A percentile compares a stretch with the other conserved stretches of the same genome.
These are phyloP conservation scores for Callitettix versicolor DNA, from an alignment of 1,140 invertebrate species.

Conservation along the genomic window DNA sequence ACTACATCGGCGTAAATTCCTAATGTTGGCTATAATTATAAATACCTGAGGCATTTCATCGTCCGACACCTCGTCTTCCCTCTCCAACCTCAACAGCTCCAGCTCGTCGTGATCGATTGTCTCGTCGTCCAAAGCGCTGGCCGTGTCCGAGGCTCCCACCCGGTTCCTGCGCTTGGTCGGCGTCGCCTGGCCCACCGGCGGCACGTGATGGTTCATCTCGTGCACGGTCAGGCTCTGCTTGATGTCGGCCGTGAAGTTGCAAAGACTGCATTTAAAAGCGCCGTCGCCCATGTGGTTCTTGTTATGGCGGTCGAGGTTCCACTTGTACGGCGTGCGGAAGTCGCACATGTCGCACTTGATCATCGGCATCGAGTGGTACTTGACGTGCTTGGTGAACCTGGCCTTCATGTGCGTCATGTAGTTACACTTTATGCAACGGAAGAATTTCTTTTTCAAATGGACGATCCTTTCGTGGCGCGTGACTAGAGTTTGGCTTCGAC, in stretches of 20 bases:
- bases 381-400: constrained; percentile 86
- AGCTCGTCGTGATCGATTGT: constrained; percentile 19
- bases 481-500: constrained; percentile 30
- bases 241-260: constrained; percentile 85
- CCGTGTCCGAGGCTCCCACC: constrained; percentile 55
- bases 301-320: constrained; percentile 86
- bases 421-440: constrained; percentile 76
- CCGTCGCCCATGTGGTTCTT: constrained; percentile 79
- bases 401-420: constrained; percentile 84
- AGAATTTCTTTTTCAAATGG: constrained; percentile 53
- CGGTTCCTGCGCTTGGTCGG: constrained; percentile 45
- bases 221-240: constrained; percentile 87
- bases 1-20: too few relatives aligned
- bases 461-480: constrained; percentile 42
- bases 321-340: constrained; percentile 85
- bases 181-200: constrained; percentile 50
- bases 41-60: too few relatives aligned
- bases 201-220: constrained; percentile 79
- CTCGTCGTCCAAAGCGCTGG: constrained; percentile 30
- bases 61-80: constrained; percentile 3
- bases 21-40: too few relatives aligned
- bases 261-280: constrained; percentile 71
- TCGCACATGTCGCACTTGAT: constrained; percentile 88
- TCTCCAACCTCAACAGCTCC: constrained; percentile 9
- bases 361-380: constrained; percentile 86